A percentile compares a stretch with the other conserved stretches of the same genome.
Conservation (phyloP, 2,113 vertebrate species). For the Bambusicola thoracicus region DNA sequence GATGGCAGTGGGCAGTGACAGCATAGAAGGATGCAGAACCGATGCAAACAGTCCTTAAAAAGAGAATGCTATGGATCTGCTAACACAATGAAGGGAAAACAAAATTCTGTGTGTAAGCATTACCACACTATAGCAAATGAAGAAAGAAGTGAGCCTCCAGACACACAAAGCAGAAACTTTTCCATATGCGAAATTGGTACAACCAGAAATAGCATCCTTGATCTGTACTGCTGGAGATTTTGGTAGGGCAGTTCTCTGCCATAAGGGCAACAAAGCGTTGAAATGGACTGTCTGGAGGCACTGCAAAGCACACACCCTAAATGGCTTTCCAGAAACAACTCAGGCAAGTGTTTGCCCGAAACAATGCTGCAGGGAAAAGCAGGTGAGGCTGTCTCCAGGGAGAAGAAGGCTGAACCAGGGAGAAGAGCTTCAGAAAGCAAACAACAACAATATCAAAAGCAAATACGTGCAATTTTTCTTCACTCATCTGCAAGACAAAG, state of each 20-base stretch:
- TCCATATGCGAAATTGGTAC: not conserved
- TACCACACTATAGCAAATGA: not conserved
- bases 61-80: not conserved
- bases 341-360: not conserved
- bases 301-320: not conserved
- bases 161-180: not conserved
- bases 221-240: not conserved
- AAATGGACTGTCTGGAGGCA: not conserved
- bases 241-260: not conserved
- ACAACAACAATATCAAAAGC: not conserved
- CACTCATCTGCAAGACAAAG: not conserved
- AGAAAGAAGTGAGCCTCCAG: not conserved
- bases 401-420: not conserved
- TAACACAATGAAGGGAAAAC: not conserved
- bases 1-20: not conserved
- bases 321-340: not conserved
- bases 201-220: not conserved
- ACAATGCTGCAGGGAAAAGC: not conserved
- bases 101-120: not conserved
- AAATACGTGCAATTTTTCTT: not conserved
- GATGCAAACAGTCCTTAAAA: not conserved
- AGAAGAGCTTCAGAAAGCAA: not conserved
- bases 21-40: not conserved
- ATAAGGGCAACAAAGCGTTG: not conserved
- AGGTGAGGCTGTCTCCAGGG: not conserved